phyloP scores from a whole-genome alignment of 2,113 vertebrate genomes.

The Coreoperca whiteheadi region DNA sequence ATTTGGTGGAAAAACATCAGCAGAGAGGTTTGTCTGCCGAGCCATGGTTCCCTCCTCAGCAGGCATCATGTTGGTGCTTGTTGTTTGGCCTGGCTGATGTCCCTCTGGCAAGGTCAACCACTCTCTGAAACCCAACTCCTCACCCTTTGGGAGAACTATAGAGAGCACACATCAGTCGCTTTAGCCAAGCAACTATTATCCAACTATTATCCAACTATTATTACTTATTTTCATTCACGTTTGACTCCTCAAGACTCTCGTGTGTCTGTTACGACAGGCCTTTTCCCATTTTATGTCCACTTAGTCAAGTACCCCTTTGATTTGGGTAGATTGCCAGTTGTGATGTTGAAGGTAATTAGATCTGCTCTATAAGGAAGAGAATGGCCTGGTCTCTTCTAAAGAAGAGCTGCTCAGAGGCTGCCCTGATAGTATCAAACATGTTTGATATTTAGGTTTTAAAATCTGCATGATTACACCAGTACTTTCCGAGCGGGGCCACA shows the following conservation, averaged over 20 bases:
- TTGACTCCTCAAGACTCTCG: background rate
- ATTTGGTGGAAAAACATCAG: too few relatives aligned
- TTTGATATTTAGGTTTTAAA: too few relatives aligned
- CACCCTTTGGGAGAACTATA: slow-evolving; percentile 3
- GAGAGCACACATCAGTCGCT: background rate
- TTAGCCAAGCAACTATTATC: slow-evolving; percentile 35
- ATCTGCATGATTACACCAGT: too few relatives aligned
- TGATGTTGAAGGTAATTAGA: slow-evolving; percentile 17
- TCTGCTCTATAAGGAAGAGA: background rate
- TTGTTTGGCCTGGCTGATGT: slow-evolving; percentile 31
- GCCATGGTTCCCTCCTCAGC: background rate
- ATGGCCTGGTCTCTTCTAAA: background rate
- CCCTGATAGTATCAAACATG: too few relatives aligned
- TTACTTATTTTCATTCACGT: background rate
- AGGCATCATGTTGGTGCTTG: slow-evolving; percentile 5
- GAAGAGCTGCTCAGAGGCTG: background rate
- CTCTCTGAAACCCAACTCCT: slow-evolving; percentile 40
- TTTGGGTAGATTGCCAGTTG: slow-evolving; percentile 5
- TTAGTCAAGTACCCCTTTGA: background rate
- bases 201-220: background rate
- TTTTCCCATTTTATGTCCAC: background rate
- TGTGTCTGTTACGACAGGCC: background rate
- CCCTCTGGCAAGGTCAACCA: background rate
- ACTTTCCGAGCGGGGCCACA: too few relatives aligned
- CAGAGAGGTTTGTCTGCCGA: slow-evolving; percentile 4